Evolutionary conservation across 2,888 invertebrate genomes (phyloP), one percentile per base, ranked within the genome.

Genomic region (Tribolium freemani): DNA sequence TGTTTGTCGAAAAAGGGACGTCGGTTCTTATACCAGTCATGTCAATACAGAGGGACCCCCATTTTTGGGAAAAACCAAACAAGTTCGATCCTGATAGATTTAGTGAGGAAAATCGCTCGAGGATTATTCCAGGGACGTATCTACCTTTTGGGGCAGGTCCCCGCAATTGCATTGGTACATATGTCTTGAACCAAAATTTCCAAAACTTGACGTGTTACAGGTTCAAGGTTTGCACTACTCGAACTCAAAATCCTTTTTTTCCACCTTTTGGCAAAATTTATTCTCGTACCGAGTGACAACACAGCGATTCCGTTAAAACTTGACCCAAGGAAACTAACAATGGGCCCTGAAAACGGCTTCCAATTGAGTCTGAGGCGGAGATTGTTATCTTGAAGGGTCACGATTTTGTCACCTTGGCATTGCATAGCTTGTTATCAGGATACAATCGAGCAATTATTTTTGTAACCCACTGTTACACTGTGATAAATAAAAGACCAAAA

Each of bases 71-170:
- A 9, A 64, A 84, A 10, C 85, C 84, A 3, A 78, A 81, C 76
- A 21, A 85, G 45, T 85, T 85, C 56, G 82, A 84, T 78, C 85
- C 85, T 0, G 84, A 85, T 69, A 72, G 85, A 70, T 85, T 85
- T 72, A 89, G 86, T 1, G 88, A 90, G 0, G 88, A 90, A 74
- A 90, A 90, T 78, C 89, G 88, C 74, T 82, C 84, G 0, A 86
- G 86, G n/a, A 88, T 88, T 10, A 77, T 85, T 9, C 86, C 87
- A 0, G 87, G 86, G 48, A 83, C 87, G 0, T 83, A 81, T 45
- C 3, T 83, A 10, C 83, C 84, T 0, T 84, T 84, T 73, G 84
- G 84, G 4, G 9, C 90, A 9, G 56, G 56, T 0, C 56, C 56
- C 9, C 79, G 86, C 68, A 84, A 82, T 73, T 87, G 87, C 63